Evolutionary conservation across 2,113 vertebrate genomes (phyloP).

Genomic region (Ptilorrhoa leucosticta): DNA sequence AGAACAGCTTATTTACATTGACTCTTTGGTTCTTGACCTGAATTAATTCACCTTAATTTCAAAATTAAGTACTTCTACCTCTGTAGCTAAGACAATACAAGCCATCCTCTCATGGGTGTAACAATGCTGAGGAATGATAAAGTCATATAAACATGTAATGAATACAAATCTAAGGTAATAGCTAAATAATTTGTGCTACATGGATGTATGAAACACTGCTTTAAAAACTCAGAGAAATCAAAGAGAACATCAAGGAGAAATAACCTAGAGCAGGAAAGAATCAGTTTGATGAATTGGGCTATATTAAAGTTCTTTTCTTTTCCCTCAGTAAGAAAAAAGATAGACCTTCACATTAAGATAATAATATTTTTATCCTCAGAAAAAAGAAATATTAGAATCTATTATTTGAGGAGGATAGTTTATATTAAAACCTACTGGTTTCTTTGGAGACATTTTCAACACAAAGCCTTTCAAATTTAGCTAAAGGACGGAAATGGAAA

Average conservation of each 20-base stretch:
- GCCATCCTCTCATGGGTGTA: conserved; percentile 13
- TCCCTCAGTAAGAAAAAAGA: conserved; percentile 31
- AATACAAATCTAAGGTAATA: conserved; percentile 62
- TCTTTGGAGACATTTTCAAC: conserved; percentile 51
- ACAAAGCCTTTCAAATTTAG: neutral
- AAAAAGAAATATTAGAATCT: conserved; percentile 63
- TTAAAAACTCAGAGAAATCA: conserved; percentile 58
- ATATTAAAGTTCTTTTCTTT: conserved; percentile 36
- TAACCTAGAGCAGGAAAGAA: conserved; percentile 59
- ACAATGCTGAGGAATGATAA: conserved; percentile 51
- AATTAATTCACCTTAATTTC: conserved; percentile 31
- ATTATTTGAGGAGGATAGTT: conserved; percentile 57
- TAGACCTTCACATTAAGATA: conserved; percentile 49
- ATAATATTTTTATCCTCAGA: conserved; percentile 61
- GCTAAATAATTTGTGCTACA: conserved; percentile 59
- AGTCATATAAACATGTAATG: conserved; percentile 24
- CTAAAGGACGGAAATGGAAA: neutral
- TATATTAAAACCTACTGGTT: conserved; percentile 48
- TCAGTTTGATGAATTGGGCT: conserved; percentile 60
- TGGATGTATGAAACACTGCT: conserved; percentile 39
- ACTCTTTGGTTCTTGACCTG: neutral
- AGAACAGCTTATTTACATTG: neutral
- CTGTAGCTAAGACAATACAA: conserved; percentile 20
- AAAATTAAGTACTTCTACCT: conserved; percentile 40
- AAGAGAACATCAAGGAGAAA: conserved; percentile 64